phyloP scores from a whole-genome alignment of 2,797 vertebrate species.

The Prionace glauca region DNA sequence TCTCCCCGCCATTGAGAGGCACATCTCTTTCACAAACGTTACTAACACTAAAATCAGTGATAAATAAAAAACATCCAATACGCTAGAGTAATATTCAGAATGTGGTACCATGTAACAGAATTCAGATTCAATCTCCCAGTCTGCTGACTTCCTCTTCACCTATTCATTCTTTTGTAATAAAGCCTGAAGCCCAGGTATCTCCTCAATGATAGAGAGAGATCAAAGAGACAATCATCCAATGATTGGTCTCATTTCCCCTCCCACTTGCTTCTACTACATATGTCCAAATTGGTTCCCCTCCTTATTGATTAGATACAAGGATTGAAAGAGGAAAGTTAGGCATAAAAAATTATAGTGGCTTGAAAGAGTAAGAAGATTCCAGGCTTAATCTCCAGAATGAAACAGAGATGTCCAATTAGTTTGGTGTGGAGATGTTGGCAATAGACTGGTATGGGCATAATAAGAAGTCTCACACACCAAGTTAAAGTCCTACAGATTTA shows the following conservation, averaged over 20 bases:
- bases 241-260: background rate
- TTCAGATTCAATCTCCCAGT: background rate
- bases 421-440: background rate
- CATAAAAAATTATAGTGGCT: background rate
- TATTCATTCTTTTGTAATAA: background rate
- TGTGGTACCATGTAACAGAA: background rate
- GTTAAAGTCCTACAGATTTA: too few relatives aligned
- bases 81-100: background rate
- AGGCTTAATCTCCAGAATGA: background rate
- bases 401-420: background rate
- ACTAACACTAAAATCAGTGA: background rate
- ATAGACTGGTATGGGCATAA: too few relatives aligned
- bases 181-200: background rate
- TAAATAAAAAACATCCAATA: background rate
- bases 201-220: background rate
- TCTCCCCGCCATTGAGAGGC: background rate
- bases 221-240: background rate
- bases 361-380: background rate
- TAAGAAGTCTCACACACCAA: too few relatives aligned
- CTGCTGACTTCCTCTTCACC: background rate
- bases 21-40: background rate
- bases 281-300: too few relatives aligned
- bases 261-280: background rate
- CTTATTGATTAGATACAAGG: background rate
- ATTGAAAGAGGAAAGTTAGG: background rate